Percentiles rank a stretch among this genome's conserved stretches.
Evolutionary conservation across 2,888 invertebrate species (phyloP).

Genomic region (Tipula confusa): DNA sequence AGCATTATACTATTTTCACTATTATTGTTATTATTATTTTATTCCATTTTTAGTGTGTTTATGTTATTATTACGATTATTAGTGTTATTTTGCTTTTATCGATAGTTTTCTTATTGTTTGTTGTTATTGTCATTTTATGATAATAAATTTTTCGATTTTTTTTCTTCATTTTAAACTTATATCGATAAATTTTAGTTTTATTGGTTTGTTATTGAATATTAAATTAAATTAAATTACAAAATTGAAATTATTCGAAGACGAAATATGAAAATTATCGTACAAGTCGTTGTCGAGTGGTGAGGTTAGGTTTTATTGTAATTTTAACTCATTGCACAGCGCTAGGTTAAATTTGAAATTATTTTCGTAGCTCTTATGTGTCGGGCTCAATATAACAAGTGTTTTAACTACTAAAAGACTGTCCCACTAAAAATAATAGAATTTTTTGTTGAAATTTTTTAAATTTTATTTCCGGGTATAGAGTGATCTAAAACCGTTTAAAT

Average conservation of each 20-base stretch:
- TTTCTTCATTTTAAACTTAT: neutral
- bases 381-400: too few relatives aligned
- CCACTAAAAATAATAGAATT: too few relatives aligned
- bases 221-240: slow-evolving; percentile 9
- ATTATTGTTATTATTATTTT: slow-evolving; percentile 12
- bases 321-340: too few relatives aligned
- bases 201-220: neutral
- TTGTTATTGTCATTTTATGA: neutral
- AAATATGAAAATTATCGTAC: neutral
- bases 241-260: neutral
- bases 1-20: neutral
- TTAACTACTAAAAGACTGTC: too few relatives aligned
- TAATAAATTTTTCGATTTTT: neutral
- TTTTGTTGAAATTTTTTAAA: too few relatives aligned
- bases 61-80: neutral
- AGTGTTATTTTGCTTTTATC: neutral
- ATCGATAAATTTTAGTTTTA: neutral
- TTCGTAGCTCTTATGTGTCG: too few relatives aligned
- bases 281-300: too few relatives aligned
- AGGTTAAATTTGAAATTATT: too few relatives aligned
- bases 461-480: too few relatives aligned
- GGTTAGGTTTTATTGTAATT: too few relatives aligned
- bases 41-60: neutral
- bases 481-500: too few relatives aligned
- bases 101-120: neutral